Evolutionary conservation across 2,797 vertebrate genomes (phyloP).

Genomic region (Coracias cyanogaster): DNA sequence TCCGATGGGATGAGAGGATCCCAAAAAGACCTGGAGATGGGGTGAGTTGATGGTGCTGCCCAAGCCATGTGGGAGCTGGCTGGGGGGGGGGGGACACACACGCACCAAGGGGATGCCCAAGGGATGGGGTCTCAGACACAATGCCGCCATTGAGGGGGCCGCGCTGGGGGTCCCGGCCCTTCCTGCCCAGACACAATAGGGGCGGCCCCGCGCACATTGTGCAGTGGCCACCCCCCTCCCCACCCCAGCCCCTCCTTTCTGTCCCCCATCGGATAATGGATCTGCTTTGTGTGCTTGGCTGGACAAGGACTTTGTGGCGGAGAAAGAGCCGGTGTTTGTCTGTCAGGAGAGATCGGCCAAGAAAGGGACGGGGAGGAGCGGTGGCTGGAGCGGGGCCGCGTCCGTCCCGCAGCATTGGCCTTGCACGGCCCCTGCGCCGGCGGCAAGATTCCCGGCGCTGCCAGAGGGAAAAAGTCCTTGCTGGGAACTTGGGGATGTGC

Average conservation of each 20-base stretch:
- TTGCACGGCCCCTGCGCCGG: constrained; percentile 25
- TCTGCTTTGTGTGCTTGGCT: constrained; percentile 83
- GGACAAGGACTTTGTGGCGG: constrained; percentile 79
- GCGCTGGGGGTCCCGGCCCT: constrained; percentile 87
- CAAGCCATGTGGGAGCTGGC: not conserved
- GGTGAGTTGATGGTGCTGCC: not conserved
- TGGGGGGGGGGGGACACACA: not conserved
- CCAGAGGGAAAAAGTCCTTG: not conserved
- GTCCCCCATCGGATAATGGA: constrained; percentile 78
- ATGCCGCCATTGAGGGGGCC: constrained; percentile 90
- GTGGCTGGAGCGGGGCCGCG: not conserved
- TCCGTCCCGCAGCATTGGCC: constrained; percentile 75
- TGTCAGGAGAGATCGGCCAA: constrained; percentile 77
- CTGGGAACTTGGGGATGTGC: not conserved
- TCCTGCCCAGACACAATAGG: constrained; percentile 87
- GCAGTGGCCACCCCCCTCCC: not conserved
- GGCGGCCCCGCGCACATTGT: constrained; percentile 84
- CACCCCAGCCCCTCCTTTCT: constrained; percentile 23
- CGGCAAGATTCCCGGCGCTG: not conserved
- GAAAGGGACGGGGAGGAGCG: constrained; percentile 52
- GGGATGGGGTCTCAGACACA: constrained; percentile 87
- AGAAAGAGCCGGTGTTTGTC: constrained; percentile 84
- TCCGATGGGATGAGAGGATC: not conserved
- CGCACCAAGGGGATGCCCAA: not conserved
- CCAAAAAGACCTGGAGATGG: rapidly evolving